Evolutionary conservation across 2,113 vertebrate genomes (phyloP), one percentile per base, ranked within the genome.

Genomic region (Chloropsis hardwickii): DNA sequence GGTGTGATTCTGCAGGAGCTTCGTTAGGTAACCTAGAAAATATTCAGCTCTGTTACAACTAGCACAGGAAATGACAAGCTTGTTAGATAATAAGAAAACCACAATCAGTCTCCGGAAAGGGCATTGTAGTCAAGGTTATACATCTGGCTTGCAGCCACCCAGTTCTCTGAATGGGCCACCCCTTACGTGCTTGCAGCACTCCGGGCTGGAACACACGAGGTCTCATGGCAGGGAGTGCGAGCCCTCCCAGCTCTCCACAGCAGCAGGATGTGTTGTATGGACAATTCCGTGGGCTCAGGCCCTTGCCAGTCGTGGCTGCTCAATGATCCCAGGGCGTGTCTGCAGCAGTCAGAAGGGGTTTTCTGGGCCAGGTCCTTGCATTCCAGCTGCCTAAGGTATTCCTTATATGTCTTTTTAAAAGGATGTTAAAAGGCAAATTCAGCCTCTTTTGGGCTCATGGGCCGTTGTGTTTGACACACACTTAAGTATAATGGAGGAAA

Each of bases 1-100:
- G 1, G 98, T 99, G 90, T 99, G 99, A 95, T 99, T 99, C 93
- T 98, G 99, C 95, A 99, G 98, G 94, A 99, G 99, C 97, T 98
- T 98, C 90, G 98, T 99, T 95, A 99, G 97, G 98, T 99, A 99
- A 97, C 98, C 99, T 99, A 97, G 95, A 95, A 98, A 97, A 97
- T 71, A 97, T 94, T 91, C 94, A 96, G 89, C 94, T n/a, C 57
- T 92, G 95, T 98, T 97, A 98, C 81, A 76, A 90, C 95, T 73
- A 93, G 90, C 79, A 94, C 92, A 91, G 95, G 94, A 96, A 83
- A 86, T 67, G n/a, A 67, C 60, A 92, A 35, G 69, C 84, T 71
- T 18, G 11, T 90, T 81, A 65, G 33, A 72, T 70, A 70, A 94
- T 73, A 83, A 22, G 21, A 83, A 97, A 95, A 83, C 35, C 60